Base-by-base conservation (phyloP, 1,140 invertebrate species). In the Scaptomyza graminum region DNA sequence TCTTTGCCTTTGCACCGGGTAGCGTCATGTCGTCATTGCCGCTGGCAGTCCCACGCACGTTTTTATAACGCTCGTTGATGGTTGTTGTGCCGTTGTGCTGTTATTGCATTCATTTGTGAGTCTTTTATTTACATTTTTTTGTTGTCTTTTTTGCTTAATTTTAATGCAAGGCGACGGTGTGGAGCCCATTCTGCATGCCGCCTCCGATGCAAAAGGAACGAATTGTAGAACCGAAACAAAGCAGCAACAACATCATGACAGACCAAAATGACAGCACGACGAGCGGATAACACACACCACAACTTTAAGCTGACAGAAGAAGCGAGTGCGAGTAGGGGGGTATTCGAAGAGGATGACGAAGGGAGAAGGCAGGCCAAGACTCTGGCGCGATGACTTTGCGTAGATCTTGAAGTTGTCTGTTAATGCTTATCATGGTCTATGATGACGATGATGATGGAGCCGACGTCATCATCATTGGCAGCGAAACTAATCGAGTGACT, bases 51-150 rank as follows among this genome's bases (percentile, higher is more conserved):
- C 81, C 81, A 85, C 81, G 81, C 81, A 85, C 82, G 76, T 87
- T 85, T 85, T 80, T 80, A 74, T 71, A 65, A 73, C 50, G 54
- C 70, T 79, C 55, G 64, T 79, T 66, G 69, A 47, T 55, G 34
- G 22, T 65, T 57, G 22, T 65, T 57, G 65, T 60, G 62, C 57
- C 44, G 74, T 79, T 79, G 79, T 79, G 79, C 67, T 83, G 80
- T 79, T 84, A 83, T 84, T 79, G 78, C 79, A 73, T 81, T 78
- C 79, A 82, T 81, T 81, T 76, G 70, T 60, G 73, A 57, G 76
- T 74, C 73, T 84, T 84, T 85, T 84, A 85, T 84, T 79, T 85
- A 80, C 72, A 72, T 83, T 80, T 83, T 84, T 85, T 69, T 72
- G 76, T 41, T 12, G 3, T 41, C 74, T 69, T 67, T 76, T 76